A percentile compares a stretch with the other conserved stretches of the same genome.
Conservation (phyloP, 2,888 invertebrate genomes). For the Lepidocyrtoides sp. region DNA sequence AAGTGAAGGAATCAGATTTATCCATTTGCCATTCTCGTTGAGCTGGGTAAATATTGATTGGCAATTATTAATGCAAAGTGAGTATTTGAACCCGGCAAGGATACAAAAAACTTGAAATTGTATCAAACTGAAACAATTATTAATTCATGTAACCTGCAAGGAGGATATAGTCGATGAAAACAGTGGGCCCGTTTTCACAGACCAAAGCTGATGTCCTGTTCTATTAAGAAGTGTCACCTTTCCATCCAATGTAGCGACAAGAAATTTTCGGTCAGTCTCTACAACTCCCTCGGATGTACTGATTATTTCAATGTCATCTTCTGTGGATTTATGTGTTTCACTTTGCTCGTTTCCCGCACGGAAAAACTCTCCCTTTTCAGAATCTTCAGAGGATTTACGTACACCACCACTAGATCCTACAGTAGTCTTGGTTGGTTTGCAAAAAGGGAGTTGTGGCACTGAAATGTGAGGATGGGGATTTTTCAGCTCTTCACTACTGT, state of each 20-base stretch:
- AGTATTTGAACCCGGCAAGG: too few relatives aligned
- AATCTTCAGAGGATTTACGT: neutral
- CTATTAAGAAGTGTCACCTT: conserved; percentile 93
- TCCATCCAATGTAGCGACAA: conserved; percentile 97
- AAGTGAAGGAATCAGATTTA: conserved; percentile 96
- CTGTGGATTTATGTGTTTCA: neutral
- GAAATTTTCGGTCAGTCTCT: conserved; percentile 88
- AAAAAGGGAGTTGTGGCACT: conserved; percentile 76
- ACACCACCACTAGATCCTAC: conserved; percentile 31
- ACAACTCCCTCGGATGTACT: conserved; percentile 2
- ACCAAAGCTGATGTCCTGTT: conserved; percentile 92
- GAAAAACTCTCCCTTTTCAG: neutral
- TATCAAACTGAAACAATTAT: conserved; percentile 19
- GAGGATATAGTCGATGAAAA: conserved; percentile 96
- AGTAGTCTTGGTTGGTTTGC: conserved; percentile 75
- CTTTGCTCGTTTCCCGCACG: neutral
- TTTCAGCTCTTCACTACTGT: conserved; percentile 1
- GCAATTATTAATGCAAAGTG: too few relatives aligned
- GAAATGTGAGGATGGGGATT: conserved; percentile 72
- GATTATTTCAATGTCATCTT: conserved; percentile 50
- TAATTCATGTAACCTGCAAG: conserved; percentile 90
- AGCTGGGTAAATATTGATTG: conserved; percentile 88
- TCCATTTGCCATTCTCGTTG: conserved; percentile 94
- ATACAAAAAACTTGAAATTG: too few relatives aligned
- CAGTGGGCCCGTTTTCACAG: conserved; percentile 92